Percentiles rank a stretch among this genome's conserved stretches.
These are phyloP conservation scores for Diorhabda elongata DNA, from an alignment of 1,140 invertebrate genomes.

Conservation along the genomic window DNA sequence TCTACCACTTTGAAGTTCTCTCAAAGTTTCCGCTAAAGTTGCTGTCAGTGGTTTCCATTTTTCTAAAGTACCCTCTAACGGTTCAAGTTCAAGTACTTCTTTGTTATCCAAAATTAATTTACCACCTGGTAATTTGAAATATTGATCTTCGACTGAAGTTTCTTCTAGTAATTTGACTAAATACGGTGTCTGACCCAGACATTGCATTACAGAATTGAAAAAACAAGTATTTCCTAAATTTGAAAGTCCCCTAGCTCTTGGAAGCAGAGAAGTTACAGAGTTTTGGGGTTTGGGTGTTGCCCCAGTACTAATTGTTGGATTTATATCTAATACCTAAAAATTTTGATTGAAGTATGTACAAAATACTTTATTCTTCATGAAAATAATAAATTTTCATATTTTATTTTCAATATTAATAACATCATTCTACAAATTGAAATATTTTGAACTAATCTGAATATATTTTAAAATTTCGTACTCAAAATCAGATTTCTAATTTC, in stretches of 20 bases:
- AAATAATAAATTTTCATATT: no score
- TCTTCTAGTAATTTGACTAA: constrained; percentile 69
- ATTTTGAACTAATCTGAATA: no score
- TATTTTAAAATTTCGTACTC: no score
- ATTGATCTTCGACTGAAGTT: constrained; percentile 62
- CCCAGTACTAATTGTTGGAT: constrained; percentile 22
- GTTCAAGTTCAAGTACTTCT: constrained; percentile 41
- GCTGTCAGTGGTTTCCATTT: constrained; percentile 69
- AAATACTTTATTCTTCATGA: no score
- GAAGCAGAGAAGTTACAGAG: constrained; percentile 38
- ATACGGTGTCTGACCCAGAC: constrained; percentile 80
- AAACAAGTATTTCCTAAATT: constrained; percentile 97
- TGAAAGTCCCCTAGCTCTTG: constrained; percentile 62
- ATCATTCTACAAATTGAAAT: no score
- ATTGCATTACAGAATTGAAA: constrained; percentile 93
- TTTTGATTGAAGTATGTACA: no score
- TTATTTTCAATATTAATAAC: no score
- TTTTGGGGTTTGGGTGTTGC: constrained; percentile 22
- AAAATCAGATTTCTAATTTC: no score
- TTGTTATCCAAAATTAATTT: constrained; percentile 53
- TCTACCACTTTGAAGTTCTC: constrained; percentile 61
- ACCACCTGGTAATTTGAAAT: constrained; percentile 66
- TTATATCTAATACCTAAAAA: constrained; percentile 29
- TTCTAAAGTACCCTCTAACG: constrained; percentile 52
- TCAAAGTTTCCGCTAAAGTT: constrained; percentile 63